Percentiles rank a stretch among this genome's conserved stretches.
Conservation (phyloP, 1,140 invertebrate genomes). For the Frieseomelitta varia region DNA sequence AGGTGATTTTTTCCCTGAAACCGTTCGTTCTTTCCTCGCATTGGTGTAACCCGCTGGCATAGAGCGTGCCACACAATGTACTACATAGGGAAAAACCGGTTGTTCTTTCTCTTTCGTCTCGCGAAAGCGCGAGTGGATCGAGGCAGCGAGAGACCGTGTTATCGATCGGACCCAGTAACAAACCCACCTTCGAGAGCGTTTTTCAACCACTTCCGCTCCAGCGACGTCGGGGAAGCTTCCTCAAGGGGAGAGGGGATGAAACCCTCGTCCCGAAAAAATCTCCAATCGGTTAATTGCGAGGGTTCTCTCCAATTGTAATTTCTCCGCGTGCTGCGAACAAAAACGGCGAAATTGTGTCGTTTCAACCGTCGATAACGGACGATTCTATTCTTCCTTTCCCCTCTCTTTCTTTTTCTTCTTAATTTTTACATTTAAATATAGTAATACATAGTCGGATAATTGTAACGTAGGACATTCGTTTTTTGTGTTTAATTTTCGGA, state of each 20-base stretch:
- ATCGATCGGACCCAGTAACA: conserved; percentile 36
- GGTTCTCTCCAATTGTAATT: conserved; percentile 9
- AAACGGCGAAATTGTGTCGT: background rate
- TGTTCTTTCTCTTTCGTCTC: conserved; percentile 50
- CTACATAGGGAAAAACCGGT: conserved; percentile 35
- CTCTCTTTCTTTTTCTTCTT: background rate
- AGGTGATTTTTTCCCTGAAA: background rate
- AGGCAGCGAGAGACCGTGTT: conserved; percentile 42
- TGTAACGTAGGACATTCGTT: no score
- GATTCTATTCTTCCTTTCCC: background rate
- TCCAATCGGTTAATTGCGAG: conserved; percentile 21
- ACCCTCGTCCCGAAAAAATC: conserved; percentile 12
- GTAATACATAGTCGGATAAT: no score
- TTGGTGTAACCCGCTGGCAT: conserved; percentile 41
- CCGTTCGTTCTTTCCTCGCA: background rate
- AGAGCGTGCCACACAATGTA: background rate
- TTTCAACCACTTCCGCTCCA: conserved; percentile 44
- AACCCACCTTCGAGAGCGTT: conserved; percentile 40
- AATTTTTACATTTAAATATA: background rate
- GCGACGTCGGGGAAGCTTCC: conserved; percentile 1
- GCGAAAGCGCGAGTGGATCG: conserved; percentile 58
- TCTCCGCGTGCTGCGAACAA: background rate
- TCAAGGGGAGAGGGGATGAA: background rate
- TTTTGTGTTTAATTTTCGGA: no score
- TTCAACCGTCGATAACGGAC: background rate